A percentile compares a stretch with the other conserved stretches of the same genome.
Conservation (phyloP, 2,113 vertebrate species). For the Chiloscyllium plagiosum region DNA sequence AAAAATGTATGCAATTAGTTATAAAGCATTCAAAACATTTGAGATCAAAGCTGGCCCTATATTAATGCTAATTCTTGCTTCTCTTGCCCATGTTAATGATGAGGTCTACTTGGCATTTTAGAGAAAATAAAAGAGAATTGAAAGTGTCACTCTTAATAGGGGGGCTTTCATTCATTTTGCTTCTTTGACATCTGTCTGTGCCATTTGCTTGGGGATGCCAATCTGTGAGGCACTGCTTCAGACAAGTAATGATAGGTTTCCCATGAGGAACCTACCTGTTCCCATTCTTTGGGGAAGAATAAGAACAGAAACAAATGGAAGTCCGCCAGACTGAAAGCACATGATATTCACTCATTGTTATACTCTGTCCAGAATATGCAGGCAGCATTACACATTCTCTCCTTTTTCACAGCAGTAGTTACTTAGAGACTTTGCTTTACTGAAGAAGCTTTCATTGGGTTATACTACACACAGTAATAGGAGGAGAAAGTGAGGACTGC, state of each 20-base stretch:
- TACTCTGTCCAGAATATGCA: not conserved
- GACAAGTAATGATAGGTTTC: not conserved
- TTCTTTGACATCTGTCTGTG: not conserved
- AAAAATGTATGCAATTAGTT: not conserved
- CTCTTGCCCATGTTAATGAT: not conserved
- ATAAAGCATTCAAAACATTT: not conserved
- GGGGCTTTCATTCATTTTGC: not conserved
- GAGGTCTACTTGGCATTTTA: not conserved
- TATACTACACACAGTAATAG: too few relatives aligned
- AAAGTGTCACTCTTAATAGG: not conserved
- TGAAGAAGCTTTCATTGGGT: not conserved
- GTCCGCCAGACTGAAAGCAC: not conserved
- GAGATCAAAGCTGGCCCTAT: not conserved
- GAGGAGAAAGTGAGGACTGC: too few relatives aligned
- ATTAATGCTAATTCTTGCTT: not conserved
- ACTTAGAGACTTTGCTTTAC: not conserved
- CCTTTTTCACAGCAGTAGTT: not conserved
- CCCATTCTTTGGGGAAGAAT: not conserved
- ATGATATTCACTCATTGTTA: not conserved
- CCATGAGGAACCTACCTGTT: not conserved
- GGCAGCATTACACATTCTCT: not conserved
- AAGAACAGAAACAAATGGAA: not conserved
- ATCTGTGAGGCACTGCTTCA: not conserved
- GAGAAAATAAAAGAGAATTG: not conserved
- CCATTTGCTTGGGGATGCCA: not conserved